These are phyloP conservation scores for Eulacestoma nigropectus DNA, from an alignment of 2,113 vertebrate species.

Conservation along the genomic window DNA sequence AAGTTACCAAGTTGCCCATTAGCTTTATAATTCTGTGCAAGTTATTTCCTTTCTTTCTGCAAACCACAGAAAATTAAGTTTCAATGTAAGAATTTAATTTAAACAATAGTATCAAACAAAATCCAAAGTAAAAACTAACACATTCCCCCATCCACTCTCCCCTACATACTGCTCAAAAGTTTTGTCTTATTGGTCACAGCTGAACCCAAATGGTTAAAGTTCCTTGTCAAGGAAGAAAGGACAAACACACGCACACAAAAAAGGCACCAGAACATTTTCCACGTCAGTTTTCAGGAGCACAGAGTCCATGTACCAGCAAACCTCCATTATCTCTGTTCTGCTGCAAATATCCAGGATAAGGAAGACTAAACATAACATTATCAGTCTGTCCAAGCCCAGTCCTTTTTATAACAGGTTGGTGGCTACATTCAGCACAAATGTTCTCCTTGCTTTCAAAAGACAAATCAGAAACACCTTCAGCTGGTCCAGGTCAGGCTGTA, in stretches of 20 bases:
- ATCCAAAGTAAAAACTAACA: background rate
- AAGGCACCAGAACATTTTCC: background rate
- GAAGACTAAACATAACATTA: background rate
- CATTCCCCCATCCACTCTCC: accelerated
- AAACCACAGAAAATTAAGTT: background rate
- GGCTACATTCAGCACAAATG: background rate
- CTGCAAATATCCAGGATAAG: background rate
- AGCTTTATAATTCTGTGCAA: background rate
- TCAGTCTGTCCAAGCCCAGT: background rate
- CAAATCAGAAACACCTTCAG: background rate
- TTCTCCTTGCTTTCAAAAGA: background rate
- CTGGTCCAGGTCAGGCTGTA: background rate
- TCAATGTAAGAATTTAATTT: background rate
- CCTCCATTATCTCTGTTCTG: background rate
- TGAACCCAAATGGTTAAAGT: background rate
- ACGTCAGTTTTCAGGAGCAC: background rate
- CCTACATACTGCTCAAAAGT: background rate
- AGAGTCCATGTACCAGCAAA: background rate
- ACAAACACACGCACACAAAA: background rate
- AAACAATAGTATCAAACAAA: background rate
- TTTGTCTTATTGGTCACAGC: background rate
- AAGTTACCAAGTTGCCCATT: background rate
- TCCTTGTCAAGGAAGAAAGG: background rate
- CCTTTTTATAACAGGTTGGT: background rate
- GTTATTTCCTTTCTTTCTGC: background rate